A percentile compares a stretch with the other conserved stretches of the same genome.
Evolutionary conservation across 2,888 invertebrate species (phyloP).

Genomic region (Lasioglossum figueresi): DNA sequence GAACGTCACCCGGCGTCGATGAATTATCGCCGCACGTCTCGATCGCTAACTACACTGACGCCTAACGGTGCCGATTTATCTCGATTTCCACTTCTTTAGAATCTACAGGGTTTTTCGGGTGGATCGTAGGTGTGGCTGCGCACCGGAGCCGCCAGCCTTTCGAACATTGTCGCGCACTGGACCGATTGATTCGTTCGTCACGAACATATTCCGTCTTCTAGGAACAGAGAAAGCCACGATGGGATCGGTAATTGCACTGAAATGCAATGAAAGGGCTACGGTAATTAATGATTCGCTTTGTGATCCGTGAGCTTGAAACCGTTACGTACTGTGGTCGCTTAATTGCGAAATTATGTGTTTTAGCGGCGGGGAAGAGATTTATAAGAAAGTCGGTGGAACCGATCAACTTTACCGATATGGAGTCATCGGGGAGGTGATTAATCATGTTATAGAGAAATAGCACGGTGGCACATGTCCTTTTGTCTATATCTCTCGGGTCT

Average conservation of each 20-base stretch:
- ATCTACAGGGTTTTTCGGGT: conserved; percentile 13
- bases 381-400: background rate
- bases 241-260: background rate
- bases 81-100: conserved; percentile 24
- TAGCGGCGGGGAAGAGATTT: background rate
- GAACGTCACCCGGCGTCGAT: conserved; percentile 65
- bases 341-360: conserved; percentile 1
- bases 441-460: background rate
- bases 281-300: conserved; percentile 12
- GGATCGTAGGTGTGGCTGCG: background rate
- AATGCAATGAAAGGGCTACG: background rate
- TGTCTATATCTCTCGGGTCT: background rate
- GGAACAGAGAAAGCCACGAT: background rate
- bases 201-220: background rate
- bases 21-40: conserved; percentile 69
- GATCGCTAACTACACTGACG: conserved; percentile 27
- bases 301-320: background rate
- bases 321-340: conserved; percentile 11
- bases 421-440: background rate
- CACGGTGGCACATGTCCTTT: background rate
- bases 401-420: conserved; percentile 5
- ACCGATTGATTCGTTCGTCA: conserved; percentile 2
- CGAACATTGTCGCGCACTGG: background rate
- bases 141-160: background rate
- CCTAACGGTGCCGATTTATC: conserved; percentile 53